These are phyloP conservation scores for Aphis gossypii DNA, from an alignment of 1,140 invertebrate genomes.

Conservation along the genomic window DNA sequence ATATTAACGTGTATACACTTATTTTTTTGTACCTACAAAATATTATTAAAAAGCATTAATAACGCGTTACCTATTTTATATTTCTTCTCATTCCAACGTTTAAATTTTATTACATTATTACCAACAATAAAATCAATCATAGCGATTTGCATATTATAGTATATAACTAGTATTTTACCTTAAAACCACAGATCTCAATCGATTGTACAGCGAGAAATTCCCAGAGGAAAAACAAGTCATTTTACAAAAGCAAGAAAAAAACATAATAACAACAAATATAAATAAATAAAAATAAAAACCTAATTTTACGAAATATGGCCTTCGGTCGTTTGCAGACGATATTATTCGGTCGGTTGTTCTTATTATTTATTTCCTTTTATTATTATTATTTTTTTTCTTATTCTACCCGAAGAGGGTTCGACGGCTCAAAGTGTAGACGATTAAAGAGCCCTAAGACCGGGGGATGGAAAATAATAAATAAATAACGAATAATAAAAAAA, in stretches of 20 bases:
- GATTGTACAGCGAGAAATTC: conserved; percentile 39
- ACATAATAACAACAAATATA: conserved; percentile 30
- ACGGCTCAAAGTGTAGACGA: conserved; percentile 58
- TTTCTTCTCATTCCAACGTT: background rate
- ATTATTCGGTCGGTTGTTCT: conserved; percentile 58
- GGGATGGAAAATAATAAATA: conserved; percentile 53
- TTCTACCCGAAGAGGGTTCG: conserved; percentile 47
- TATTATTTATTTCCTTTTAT: conserved; percentile 58
- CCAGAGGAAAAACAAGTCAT: conserved; percentile 57
- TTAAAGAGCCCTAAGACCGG: conserved; percentile 48
- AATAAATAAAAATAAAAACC: conserved; percentile 56
- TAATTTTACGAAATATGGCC: conserved; percentile 58
- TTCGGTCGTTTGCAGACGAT: conserved; percentile 57
- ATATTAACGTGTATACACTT: background rate
- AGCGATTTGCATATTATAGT: background rate
- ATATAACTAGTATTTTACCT: background rate
- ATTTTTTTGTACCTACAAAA: background rate
- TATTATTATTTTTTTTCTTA: conserved; percentile 48
- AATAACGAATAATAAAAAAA: conserved; percentile 58
- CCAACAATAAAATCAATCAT: background rate
- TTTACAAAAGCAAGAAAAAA: conserved; percentile 39
- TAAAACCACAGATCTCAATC: conserved; percentile 37
- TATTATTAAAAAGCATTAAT: background rate
- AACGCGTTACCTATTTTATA: background rate
- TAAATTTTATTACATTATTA: background rate